Evolutionary conservation across 2,797 vertebrate genomes (phyloP).

Genomic region (Syndactyla subalaris): DNA sequence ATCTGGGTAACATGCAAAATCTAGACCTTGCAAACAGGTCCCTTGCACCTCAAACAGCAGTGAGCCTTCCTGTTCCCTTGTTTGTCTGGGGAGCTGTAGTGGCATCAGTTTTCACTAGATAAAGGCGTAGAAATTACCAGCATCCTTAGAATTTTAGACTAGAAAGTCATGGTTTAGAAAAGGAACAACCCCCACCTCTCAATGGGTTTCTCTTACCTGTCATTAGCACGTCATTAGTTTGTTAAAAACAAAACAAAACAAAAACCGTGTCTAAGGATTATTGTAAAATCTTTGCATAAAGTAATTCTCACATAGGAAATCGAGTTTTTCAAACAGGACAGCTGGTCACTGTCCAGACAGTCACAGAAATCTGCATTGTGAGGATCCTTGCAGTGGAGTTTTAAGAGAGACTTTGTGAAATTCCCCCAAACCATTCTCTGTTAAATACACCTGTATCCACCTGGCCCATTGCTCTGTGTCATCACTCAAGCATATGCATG

Average conservation of each 20-base stretch:
- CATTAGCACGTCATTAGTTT: not conserved
- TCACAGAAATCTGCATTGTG: not conserved
- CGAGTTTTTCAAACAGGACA: not conserved
- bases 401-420: not conserved
- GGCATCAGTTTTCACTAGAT: not conserved
- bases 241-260: not conserved
- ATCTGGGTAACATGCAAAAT: not conserved
- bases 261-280: not conserved
- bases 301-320: not conserved
- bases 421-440: not conserved
- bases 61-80: not conserved
- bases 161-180: not conserved
- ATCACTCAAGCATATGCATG: not conserved
- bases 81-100: not conserved
- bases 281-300: not conserved
- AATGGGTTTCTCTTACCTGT: not conserved
- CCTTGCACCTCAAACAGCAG: not conserved
- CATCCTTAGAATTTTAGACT: not conserved
- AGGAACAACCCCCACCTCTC: rapidly evolving
- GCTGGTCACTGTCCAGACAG: not conserved
- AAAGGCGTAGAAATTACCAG: not conserved
- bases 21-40: not conserved
- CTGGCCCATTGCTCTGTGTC: not conserved
- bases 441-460: not conserved
- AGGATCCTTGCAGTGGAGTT: not conserved